phyloP scores from a whole-genome alignment of 2,113 vertebrate genomes.

The Nesoenas mayeri region DNA sequence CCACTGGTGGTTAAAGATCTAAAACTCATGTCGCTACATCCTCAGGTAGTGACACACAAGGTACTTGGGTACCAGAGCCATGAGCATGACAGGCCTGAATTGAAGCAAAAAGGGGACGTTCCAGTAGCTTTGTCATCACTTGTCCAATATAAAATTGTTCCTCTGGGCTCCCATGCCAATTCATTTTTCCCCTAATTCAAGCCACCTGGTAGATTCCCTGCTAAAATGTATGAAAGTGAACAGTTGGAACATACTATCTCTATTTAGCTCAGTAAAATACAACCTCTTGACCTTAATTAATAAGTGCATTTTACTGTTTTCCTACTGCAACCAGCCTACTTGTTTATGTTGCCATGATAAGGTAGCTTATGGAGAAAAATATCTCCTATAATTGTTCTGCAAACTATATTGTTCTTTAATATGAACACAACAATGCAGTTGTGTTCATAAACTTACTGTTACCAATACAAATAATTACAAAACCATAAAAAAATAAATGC shows the following conservation, averaged over 20 bases:
- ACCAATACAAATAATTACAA: conserved; percentile 36
- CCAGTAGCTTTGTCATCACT: not conserved
- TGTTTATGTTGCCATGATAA: not conserved
- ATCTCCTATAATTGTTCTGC: not conserved
- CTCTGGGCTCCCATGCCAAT: not conserved
- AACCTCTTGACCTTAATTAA: not conserved
- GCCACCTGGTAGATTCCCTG: not conserved
- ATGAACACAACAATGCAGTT: not conserved
- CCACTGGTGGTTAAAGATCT: not conserved
- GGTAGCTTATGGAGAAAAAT: not conserved
- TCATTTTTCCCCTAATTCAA: not conserved
- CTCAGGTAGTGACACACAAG: not conserved
- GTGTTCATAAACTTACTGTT: not conserved
- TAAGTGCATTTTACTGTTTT: not conserved
- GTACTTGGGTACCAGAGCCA: not conserved
- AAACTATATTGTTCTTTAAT: conserved; percentile 12
- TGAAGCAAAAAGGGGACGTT: not conserved
- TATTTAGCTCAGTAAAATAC: not conserved
- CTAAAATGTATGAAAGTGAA: not conserved
- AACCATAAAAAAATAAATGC: conserved; percentile 5
- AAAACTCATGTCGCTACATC: not conserved
- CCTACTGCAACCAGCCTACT: not conserved
- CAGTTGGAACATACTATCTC: not conserved
- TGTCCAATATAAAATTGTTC: not conserved
- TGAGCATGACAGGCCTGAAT: not conserved